Conservation (phyloP, 2,113 vertebrate genomes). For the Eleginops maclovinus region DNA sequence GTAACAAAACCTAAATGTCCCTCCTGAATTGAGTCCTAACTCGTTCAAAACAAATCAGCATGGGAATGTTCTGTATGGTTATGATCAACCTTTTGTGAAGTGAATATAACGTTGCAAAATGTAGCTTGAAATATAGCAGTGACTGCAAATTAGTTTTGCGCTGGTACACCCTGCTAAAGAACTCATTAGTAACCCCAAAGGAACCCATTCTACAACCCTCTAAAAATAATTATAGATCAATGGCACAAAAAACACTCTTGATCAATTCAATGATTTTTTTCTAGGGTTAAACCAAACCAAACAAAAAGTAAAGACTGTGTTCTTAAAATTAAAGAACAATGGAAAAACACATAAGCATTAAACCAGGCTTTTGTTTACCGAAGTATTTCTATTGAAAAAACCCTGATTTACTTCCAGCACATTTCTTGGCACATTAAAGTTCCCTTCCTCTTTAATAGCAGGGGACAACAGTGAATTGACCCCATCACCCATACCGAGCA, state of each 20-base stretch:
- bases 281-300: neutral
- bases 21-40: neutral
- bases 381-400: conserved; percentile 51
- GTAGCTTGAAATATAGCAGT: neutral
- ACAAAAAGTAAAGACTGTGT: neutral
- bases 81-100: neutral
- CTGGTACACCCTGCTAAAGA: no score
- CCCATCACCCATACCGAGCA: conserved; percentile 35
- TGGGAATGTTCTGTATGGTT: neutral
- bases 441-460: neutral
- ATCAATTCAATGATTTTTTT: neutral
- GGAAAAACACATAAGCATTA: no score
- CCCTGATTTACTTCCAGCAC: neutral
- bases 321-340: no score
- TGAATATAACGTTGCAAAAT: neutral
- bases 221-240: neutral
- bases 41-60: neutral
- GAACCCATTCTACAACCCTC: neutral
- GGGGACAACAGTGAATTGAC: neutral
- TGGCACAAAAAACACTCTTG: neutral
- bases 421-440: conserved; percentile 26
- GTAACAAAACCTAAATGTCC: neutral
- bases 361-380: conserved; percentile 24
- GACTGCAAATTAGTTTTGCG: neutral
- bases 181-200: neutral